phyloP scores from a whole-genome alignment of 2,888 invertebrate species.

The Phyto melanocephala region DNA sequence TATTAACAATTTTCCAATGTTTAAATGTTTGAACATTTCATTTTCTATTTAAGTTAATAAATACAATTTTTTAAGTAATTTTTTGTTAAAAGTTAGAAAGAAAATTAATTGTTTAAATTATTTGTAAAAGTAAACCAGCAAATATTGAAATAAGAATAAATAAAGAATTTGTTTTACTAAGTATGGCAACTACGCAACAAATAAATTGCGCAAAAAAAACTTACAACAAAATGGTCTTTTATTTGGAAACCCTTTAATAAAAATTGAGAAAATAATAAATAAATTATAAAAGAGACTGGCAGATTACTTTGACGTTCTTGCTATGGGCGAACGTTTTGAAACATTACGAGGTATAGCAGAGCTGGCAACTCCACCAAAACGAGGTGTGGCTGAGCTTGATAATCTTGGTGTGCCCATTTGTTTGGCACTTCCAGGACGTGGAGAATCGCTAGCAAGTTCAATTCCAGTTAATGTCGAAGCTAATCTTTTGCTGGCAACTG shows the following conservation, averaged over 20 bases:
- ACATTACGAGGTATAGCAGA: conserved; percentile 17
- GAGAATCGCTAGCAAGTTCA: not conserved
- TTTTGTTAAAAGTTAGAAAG: conserved; percentile 54
- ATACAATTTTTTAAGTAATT: conserved; percentile 58
- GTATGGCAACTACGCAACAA: conserved; percentile 69
- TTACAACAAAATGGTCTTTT: conserved; percentile 21
- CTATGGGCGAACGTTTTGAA: not conserved
- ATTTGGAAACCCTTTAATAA: not conserved
- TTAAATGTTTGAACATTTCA: conserved; percentile 59
- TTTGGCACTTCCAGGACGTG: conserved; percentile 37
- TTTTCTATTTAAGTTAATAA: conserved; percentile 63
- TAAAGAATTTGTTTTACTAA: conserved; percentile 54
- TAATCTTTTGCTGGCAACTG: not conserved
- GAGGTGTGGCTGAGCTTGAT: not conserved
- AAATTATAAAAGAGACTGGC: too few relatives aligned
- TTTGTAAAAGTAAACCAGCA: conserved; percentile 47
- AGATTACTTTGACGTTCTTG: not conserved
- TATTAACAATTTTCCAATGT: conserved; percentile 22
- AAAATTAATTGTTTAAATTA: conserved; percentile 63
- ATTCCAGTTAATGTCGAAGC: not conserved
- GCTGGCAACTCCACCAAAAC: conserved; percentile 6
- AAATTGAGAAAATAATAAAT: too few relatives aligned
- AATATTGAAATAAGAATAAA: conserved; percentile 61
- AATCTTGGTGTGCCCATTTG: not conserved
- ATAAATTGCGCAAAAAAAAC: conserved; percentile 68